A percentile compares a stretch with the other conserved stretches of the same genome.
phyloP scores from a whole-genome alignment of 2,113 vertebrate species.

The Corythornis vintsioides region DNA sequence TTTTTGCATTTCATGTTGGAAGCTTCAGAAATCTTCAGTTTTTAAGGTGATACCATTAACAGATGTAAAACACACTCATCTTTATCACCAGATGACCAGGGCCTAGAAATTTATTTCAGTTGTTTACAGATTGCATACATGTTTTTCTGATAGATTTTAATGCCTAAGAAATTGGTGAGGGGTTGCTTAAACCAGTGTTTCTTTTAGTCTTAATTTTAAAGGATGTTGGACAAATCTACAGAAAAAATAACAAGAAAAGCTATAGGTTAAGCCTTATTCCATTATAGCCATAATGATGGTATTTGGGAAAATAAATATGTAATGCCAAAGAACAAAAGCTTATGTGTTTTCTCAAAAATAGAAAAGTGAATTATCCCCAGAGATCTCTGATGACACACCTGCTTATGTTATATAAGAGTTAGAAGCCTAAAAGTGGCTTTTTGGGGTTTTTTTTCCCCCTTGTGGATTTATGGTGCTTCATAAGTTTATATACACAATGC shows the following conservation, averaged over 20 bases:
- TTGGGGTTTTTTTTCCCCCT: not conserved
- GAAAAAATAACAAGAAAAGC: not conserved
- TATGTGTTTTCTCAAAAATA: not conserved
- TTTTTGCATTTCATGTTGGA: not conserved
- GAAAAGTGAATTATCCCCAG: not conserved
- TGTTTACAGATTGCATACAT: not conserved
- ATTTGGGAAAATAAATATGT: not conserved
- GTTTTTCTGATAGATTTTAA: not conserved
- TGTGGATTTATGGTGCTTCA: not conserved
- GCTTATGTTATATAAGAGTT: not conserved
- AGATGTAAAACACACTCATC: not conserved
- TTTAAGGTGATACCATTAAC: not conserved
- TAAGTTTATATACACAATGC: not conserved
- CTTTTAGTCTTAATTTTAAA: not conserved
- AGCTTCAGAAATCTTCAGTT: not conserved
- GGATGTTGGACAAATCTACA: not conserved
- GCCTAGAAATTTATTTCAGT: not conserved
- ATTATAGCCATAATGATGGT: not conserved
- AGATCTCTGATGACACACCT: not conserved
- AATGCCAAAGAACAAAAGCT: not conserved
- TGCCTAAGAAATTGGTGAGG: fast-evolving
- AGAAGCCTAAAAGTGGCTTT: not conserved
- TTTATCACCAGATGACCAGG: not conserved
- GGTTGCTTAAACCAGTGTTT: not conserved
- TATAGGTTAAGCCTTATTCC: not conserved